A percentile compares a stretch with the other conserved stretches of the same genome.
phyloP scores from a whole-genome alignment of 2,113 vertebrate species.

The Athene cunicularia region DNA sequence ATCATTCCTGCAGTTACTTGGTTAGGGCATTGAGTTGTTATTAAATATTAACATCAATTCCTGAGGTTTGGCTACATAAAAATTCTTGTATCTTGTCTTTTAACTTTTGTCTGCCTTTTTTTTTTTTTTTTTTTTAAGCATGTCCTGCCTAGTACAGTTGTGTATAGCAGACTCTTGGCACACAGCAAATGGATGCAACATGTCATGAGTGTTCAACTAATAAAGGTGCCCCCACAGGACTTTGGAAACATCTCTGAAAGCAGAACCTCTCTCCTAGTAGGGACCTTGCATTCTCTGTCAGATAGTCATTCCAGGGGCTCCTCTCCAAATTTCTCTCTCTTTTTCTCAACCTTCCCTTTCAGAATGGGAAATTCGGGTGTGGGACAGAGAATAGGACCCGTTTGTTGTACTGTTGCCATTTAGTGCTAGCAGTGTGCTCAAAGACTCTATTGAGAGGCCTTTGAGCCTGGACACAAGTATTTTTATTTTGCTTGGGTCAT shows the following conservation, averaged over 20 bases:
- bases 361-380: not conserved
- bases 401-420: not conserved
- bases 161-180: not conserved
- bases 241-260: not conserved
- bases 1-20: not conserved
- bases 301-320: rapidly evolving
- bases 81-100: not conserved
- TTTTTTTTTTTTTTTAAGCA: not conserved
- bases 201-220: not conserved
- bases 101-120: not conserved
- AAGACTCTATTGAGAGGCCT: not conserved
- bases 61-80: not conserved
- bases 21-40: not conserved
- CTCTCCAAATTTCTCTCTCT: not conserved
- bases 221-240: not conserved
- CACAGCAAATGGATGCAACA: not conserved
- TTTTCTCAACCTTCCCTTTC: not conserved
- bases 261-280: rapidly evolving
- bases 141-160: not conserved
- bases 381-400: not conserved
- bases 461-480: not conserved
- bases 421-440: not conserved
- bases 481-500: not conserved
- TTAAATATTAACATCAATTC: slow-evolving; percentile 29
- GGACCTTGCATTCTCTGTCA: not conserved